phyloP scores from a whole-genome alignment of 1,140 invertebrate genomes.

The Drosophila neocordata region DNA sequence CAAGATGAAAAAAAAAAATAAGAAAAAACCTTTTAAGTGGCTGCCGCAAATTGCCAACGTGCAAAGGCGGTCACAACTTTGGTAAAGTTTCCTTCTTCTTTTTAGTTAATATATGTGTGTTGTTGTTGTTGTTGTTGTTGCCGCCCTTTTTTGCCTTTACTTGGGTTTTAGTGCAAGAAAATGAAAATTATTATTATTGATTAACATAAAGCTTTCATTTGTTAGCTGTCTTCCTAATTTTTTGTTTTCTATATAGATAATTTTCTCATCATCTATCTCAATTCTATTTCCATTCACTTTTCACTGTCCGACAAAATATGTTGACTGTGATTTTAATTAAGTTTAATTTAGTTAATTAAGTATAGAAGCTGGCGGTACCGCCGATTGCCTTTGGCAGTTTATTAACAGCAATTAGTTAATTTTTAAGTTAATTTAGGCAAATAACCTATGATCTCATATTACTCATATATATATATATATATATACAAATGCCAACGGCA shows the following conservation, averaged over 20 bases:
- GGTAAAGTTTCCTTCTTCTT: not conserved
- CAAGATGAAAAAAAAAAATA: not conserved
- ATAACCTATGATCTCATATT: slow-evolving; percentile 43
- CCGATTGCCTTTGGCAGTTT: slow-evolving; percentile 45
- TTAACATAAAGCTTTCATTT: not conserved
- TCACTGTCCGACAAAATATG: not conserved
- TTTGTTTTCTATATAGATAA: not conserved
- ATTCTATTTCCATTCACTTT: slow-evolving; percentile 7
- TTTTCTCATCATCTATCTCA: not conserved
- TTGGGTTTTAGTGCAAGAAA: not conserved
- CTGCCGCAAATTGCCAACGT: slow-evolving; percentile 37
- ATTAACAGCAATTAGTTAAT: slow-evolving; percentile 66
- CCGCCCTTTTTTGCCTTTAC: not conserved
- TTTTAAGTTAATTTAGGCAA: slow-evolving; percentile 60
- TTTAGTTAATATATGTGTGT: slow-evolving; percentile 4
- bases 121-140: not conserved
- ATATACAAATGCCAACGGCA: not conserved
- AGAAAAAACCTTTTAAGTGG: slow-evolving; percentile 35
- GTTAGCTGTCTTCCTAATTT: not conserved
- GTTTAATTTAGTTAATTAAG: slow-evolving; percentile 62
- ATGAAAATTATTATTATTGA: slow-evolving; percentile 5
- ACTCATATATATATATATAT: not conserved
- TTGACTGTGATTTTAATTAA: slow-evolving; percentile 56
- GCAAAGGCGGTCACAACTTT: slow-evolving; percentile 18
- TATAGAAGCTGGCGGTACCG: slow-evolving; percentile 31